A percentile compares a stretch with the other conserved stretches of the same genome.
These are phyloP conservation scores for Drosophila tsacasi DNA, from an alignment of 1,140 invertebrate species.

Conservation along the genomic window DNA sequence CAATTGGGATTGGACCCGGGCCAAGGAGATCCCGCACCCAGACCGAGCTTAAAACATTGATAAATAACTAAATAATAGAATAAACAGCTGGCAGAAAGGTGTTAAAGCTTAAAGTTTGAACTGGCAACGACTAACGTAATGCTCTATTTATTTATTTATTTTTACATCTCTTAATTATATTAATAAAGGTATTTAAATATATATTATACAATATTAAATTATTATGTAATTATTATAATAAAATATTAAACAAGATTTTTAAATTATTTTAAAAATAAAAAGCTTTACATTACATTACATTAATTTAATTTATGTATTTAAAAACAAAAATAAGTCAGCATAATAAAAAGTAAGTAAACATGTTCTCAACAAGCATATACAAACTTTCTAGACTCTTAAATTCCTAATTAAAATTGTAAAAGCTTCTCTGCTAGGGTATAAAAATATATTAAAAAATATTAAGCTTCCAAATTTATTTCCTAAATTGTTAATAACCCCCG, in stretches of 20 bases:
- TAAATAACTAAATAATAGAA: conserved; percentile 82
- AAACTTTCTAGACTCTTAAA: neutral
- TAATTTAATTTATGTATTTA: too few relatives aligned
- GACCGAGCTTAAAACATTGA: conserved; percentile 48
- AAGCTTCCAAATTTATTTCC: too few relatives aligned
- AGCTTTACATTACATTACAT: too few relatives aligned
- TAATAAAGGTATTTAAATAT: neutral
- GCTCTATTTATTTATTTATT: neutral
- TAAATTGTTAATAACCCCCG: neutral
- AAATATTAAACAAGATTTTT: too few relatives aligned
- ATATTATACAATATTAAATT: too few relatives aligned
- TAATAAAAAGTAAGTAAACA: neutral
- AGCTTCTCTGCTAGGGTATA: neutral
- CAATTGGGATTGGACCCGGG: conserved; percentile 23
- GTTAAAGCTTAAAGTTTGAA: conserved; percentile 52
- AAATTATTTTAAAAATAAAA: too few relatives aligned
- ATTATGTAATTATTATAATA: too few relatives aligned
- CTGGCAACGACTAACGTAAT: neutral
- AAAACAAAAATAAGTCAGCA: too few relatives aligned
- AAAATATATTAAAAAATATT: neutral
- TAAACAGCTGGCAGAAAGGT: conserved; percentile 66
- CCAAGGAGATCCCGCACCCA: conserved; percentile 3
- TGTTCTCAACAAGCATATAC: neutral
- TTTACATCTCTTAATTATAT: too few relatives aligned
- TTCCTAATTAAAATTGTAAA: neutral